Base-by-base conservation (phyloP, 2,797 vertebrate genomes). In the Hydrolagus colliei region DNA sequence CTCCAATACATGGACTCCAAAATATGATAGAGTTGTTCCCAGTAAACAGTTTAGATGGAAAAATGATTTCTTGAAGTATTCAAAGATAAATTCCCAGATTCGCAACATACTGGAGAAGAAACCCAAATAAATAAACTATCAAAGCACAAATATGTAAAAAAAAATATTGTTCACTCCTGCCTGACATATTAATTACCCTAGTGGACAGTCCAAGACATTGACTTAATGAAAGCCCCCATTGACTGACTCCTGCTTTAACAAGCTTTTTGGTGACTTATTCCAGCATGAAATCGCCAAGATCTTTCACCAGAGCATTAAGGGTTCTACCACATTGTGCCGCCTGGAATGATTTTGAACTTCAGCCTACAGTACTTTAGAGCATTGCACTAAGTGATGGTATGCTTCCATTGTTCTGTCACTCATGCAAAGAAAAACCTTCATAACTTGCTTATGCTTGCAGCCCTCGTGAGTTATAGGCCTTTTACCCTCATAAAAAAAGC, bases 391-490 rank as follows among this genome's bases (percentile, higher is more conserved):
- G 14, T 82, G 65, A 84, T 71, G 79, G 27, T 71, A 41, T 84
- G 65, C 71, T 84, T 67, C 79, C 67, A 84, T 84, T 71, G 79
- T 52, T 18, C 79, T 84, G 79, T 84, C 79, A 84, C 65, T 84
- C 79, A 84, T 84, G 27, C 63, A 84, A 52, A 71, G 71, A 71
- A 84, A 65, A 84, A 67, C 65, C 65, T 84, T 84, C 79, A 84
- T 84, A 84, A 84, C 79, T 84, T 67, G 71, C 79, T 84, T 84
- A 84, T 68, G 16, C 65, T 84, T 71, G 32, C 65, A 84, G 79
- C 9, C 32, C 32, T 71, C n/a, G 22, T 68, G 79, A 84, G 65
- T 84, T 84, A 84, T 84, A 67, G 65, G 65, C 79, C 79, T 84
- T 84, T 84, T 84, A 84, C 65, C 63, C n/a, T 84, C 32, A 41